A percentile compares a stretch with the other conserved stretches of the same genome.
Conservation (phyloP, 2,113 vertebrate genomes). For the Sebastes fasciatus region DNA sequence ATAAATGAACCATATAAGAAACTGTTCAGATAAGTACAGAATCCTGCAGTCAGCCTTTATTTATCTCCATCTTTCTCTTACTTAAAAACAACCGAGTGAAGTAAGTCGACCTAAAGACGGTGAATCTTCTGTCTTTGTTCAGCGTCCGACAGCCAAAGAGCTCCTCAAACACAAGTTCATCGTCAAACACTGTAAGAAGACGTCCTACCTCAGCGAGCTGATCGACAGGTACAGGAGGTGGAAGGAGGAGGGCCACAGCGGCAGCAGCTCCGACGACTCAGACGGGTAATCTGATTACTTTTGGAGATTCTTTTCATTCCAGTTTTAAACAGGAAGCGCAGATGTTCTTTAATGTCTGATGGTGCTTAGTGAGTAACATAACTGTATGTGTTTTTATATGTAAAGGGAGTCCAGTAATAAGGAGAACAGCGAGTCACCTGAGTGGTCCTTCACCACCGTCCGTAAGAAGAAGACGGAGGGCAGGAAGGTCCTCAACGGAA, state of each 20-base stretch:
- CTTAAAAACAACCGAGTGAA: not conserved
- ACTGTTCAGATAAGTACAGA: not conserved
- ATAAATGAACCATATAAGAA: not conserved
- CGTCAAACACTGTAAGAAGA: slow-evolving; percentile 95
- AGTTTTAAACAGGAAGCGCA: not conserved
- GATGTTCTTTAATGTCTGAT: not conserved
- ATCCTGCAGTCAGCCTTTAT: not conserved
- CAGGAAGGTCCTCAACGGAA: slow-evolving; percentile 91
- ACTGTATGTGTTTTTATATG: not conserved
- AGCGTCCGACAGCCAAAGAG: slow-evolving; percentile 97
- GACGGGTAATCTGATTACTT: slow-evolving; percentile 86
- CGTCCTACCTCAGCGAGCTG: slow-evolving; percentile 96
- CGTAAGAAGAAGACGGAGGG: slow-evolving; percentile 94
- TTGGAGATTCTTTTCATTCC: not conserved
- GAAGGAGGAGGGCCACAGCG: slow-evolving; percentile 95
- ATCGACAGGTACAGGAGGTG: slow-evolving; percentile 95
- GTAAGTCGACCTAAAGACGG: too few species aligned
- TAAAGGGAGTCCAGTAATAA: slow-evolving; percentile 91
- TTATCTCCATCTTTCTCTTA: not conserved
- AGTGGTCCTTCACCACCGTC: slow-evolving; percentile 95
- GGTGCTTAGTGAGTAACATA: not conserved
- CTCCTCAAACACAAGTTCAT: slow-evolving; percentile 99
- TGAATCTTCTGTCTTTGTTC: too few species aligned
- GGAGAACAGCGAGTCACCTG: slow-evolving; percentile 87
- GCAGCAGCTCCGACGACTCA: slow-evolving; percentile 92